A percentile compares a stretch with the other conserved stretches of the same genome.
phyloP scores from a whole-genome alignment of 1,140 invertebrate genomes.

The Lucilia sericata region DNA sequence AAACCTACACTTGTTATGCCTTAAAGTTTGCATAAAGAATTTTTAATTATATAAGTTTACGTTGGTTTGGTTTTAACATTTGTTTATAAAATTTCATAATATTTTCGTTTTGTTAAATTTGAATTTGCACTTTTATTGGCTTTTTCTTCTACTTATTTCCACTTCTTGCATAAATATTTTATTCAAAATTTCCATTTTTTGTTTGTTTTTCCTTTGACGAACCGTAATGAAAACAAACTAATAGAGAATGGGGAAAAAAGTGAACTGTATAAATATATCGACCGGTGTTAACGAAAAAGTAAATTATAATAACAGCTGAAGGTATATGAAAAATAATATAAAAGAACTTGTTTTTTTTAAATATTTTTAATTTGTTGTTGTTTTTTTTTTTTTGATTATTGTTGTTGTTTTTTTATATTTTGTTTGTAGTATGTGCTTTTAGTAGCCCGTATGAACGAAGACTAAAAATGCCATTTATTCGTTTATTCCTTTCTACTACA shows the following conservation, averaged over 20 bases:
- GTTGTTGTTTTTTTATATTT: neutral
- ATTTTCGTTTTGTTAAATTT: neutral
- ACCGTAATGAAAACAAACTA: neutral
- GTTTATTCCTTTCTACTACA: constrained; percentile 2
- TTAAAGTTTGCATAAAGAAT: neutral
- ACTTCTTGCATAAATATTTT: neutral
- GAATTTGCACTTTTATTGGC: neutral
- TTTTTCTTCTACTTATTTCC: neutral
- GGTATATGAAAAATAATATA: neutral
- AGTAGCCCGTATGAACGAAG: constrained; percentile 25
- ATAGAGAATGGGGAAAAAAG: neutral
- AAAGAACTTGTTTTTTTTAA: neutral
- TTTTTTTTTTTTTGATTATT: neutral
- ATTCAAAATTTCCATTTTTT: neutral
- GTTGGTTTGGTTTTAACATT: too few species aligned
- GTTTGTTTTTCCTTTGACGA: neutral
- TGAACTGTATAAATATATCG: neutral
- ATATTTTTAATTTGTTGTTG: neutral
- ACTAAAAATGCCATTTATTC: constrained; percentile 27
- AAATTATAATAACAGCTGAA: neutral
- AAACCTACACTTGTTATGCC: neutral
- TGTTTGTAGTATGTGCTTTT: constrained; percentile 2
- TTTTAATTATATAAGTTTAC: neutral
- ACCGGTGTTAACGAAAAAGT: neutral
- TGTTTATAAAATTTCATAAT: neutral